Percentiles rank a stretch among this genome's conserved stretches.
phyloP scores from a whole-genome alignment of 2,113 vertebrate genomes.

The Parotia lawesii region DNA sequence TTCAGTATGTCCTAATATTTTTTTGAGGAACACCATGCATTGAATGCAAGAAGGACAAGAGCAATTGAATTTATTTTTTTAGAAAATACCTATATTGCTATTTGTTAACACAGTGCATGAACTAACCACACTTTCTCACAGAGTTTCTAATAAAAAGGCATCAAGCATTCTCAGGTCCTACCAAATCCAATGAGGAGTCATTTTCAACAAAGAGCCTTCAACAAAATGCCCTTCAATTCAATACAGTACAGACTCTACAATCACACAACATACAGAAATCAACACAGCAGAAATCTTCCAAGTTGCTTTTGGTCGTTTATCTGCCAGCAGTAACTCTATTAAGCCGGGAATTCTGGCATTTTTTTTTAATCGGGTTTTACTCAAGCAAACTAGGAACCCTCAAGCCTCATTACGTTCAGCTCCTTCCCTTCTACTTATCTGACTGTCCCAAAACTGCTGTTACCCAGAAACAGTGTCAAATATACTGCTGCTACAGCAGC shows the following conservation, averaged over 20 bases:
- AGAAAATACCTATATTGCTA: not conserved
- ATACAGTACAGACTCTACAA: not conserved
- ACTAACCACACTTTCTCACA: not conserved
- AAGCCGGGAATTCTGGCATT: not conserved
- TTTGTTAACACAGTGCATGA: not conserved
- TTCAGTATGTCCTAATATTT: not conserved
- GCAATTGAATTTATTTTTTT: not conserved
- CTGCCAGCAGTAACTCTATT: not conserved
- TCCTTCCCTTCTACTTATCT: not conserved
- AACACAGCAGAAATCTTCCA: not conserved
- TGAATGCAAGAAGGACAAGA: not conserved
- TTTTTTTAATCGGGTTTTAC: not conserved
- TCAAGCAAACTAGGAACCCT: not conserved
- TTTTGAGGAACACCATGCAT: not conserved
- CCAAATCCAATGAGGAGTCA: not conserved
- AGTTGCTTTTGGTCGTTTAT: not conserved
- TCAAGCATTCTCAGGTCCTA: not conserved
- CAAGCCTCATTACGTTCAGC: fast-evolving
- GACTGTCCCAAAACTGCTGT: not conserved
- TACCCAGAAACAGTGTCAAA: not conserved
- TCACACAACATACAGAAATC: not conserved
- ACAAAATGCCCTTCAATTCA: not conserved
- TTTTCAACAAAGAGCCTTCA: not conserved
- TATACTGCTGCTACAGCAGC: not conserved
- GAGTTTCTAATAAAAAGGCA: not conserved